Base-by-base conservation (phyloP, 2,113 vertebrate genomes). In the Pitta sordida region DNA sequence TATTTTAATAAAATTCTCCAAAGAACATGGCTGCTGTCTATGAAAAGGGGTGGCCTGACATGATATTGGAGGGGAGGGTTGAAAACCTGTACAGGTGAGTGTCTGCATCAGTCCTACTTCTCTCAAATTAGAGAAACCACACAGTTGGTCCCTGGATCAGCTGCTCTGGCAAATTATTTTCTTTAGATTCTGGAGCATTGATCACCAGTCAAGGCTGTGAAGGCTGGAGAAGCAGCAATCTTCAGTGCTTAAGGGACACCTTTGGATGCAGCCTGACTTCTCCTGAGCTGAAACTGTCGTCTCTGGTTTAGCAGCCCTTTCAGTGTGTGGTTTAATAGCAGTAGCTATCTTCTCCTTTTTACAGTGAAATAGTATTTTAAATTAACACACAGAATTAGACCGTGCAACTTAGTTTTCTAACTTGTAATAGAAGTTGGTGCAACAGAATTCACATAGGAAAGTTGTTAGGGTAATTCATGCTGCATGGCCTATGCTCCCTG, bases 1-100 rank as follows among this genome's bases (percentile, higher is more conserved):
- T 97, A 97, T 97, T 97, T 97, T 97, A 97, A 97, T 97, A 97
- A 97, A 97, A 92, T 96, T 96, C 94, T 97, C 89, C 91, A 95
- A 96, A 95, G 87, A 91, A 90, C 13, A 32, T 36, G 93, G 79
- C 91, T 96, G 82, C 90, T 93, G 94, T 96, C 73, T 94, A 3
- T 96, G 93, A 82, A 88, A n/a, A 74, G 75, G 87, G 91, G 56
- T 92, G 70, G 71, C 55, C 75, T 89, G 46, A 53, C 62, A 34
- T 3, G 44, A 1, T 48, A 37, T 9, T 73, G 67, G 81, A 83
- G 70, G 68, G 44, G 73, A 78, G 51, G 64, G 53, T 41, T 90
- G 73, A 70, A 80, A 81, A 83, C 36, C 16, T 36, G 15, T 39
- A 27, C 18, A 41, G 60, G 43, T 15, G 7, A 60, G 37, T n/a